Evolutionary conservation across 2,113 vertebrate species (phyloP).

Genomic region (Lepisosteus oculatus): DNA sequence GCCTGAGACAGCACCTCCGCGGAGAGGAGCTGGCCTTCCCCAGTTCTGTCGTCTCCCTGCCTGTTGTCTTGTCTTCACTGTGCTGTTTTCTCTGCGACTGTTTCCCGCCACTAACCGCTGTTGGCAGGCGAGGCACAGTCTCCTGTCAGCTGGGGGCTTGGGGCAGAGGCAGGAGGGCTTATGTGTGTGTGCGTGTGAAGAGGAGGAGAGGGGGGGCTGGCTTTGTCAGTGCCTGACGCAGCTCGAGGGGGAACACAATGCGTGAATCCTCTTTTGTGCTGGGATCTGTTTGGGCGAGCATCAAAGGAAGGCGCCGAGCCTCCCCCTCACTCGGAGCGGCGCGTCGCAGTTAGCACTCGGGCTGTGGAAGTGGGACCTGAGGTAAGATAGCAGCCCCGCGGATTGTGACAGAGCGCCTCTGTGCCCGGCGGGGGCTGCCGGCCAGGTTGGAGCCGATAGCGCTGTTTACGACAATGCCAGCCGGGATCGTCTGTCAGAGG

Average conservation of each 20-base stretch:
- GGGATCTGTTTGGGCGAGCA: background rate
- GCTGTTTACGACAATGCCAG: slow-evolving; percentile 54
- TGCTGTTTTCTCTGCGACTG: slow-evolving; percentile 9
- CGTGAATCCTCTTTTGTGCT: background rate
- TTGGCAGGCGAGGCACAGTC: slow-evolving; percentile 16
- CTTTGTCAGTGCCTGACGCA: background rate
- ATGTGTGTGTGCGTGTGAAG: slow-evolving; percentile 12
- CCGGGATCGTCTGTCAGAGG: background rate
- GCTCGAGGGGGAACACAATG: background rate
- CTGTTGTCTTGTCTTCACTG: slow-evolving; percentile 3
- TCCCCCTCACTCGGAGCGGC: background rate
- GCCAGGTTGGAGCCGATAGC: slow-evolving; percentile 28
- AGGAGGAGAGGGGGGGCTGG: slow-evolving; percentile 4
- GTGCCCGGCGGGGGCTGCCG: slow-evolving; percentile 6
- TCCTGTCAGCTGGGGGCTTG: slow-evolving; percentile 27
- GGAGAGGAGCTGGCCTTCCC: no score
- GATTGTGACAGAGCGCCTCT: no score
- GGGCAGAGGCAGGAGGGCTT: slow-evolving; percentile 9
- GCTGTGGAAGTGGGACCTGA: background rate
- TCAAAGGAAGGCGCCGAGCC: background rate
- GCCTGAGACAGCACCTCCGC: no score
- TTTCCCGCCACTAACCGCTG: slow-evolving; percentile 14
- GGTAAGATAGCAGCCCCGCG: background rate
- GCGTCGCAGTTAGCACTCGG: background rate
- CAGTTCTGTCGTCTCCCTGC: background rate